phyloP scores from a whole-genome alignment of 2,888 invertebrate species.

The Heteromurus nitidus region DNA sequence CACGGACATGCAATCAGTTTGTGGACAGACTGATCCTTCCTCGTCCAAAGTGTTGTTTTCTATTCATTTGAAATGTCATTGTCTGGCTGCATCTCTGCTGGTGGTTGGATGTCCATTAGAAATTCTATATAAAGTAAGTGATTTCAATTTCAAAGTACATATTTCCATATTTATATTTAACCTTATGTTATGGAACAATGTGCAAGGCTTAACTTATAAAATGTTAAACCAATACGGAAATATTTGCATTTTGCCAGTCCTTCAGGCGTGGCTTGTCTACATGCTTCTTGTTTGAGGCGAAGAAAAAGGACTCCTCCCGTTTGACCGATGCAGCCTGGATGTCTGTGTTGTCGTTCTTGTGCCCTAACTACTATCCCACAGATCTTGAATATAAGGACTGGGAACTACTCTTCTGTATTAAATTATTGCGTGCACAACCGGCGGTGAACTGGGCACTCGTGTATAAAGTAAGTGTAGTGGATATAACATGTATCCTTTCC shows the following conservation, averaged over 20 bases:
- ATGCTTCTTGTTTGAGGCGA: slow-evolving; percentile 68
- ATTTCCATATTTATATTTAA: no score
- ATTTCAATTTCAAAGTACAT: neutral
- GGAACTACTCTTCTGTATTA: slow-evolving; percentile 69
- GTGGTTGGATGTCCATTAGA: slow-evolving; percentile 86
- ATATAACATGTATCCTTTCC: neutral
- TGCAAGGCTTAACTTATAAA: no score
- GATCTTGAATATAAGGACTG: slow-evolving; percentile 63
- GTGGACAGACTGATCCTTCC: slow-evolving; percentile 70
- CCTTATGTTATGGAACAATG: no score
- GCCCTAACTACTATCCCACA: slow-evolving; percentile 68
- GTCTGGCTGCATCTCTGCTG: slow-evolving; percentile 84
- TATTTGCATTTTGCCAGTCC: slow-evolving; percentile 51
- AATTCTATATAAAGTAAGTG: slow-evolving; percentile 84
- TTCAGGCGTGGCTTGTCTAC: slow-evolving; percentile 72
- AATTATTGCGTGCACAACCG: slow-evolving; percentile 69
- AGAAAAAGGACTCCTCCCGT: slow-evolving; percentile 56
- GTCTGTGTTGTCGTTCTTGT: slow-evolving; percentile 65
- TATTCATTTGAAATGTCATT: slow-evolving; percentile 88
- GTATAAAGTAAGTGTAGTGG: slow-evolving; percentile 62
- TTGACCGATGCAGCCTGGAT: slow-evolving; percentile 71
- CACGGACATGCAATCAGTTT: slow-evolving; percentile 77
- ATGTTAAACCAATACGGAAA: neutral
- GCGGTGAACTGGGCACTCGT: slow-evolving; percentile 70
- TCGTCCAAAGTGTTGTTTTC: slow-evolving; percentile 82